Evolutionary conservation across 2,113 vertebrate species (phyloP).

Genomic region (Pterocles gutturalis): DNA sequence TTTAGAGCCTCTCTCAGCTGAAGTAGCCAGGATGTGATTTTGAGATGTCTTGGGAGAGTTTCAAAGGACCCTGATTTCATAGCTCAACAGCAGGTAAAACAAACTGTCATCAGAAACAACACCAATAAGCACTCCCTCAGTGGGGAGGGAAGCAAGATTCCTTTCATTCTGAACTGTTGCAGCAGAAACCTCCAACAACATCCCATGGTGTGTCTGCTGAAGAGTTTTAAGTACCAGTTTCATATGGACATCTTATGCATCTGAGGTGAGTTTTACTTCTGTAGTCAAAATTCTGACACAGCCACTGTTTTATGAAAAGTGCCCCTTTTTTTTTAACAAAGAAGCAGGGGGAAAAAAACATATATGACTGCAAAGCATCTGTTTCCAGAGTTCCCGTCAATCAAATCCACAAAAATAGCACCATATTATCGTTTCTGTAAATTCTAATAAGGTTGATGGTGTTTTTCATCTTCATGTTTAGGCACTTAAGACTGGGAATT

Average conservation of each 20-base stretch:
- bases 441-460: background rate
- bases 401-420: slow-evolving; percentile 7
- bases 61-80: background rate
- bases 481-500: background rate
- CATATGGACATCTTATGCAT: background rate
- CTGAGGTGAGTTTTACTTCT: background rate
- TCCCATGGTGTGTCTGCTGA: background rate
- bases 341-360: background rate
- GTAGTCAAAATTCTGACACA: background rate
- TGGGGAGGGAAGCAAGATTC: background rate
- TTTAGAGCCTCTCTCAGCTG: background rate
- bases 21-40: background rate
- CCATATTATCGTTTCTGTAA: background rate
- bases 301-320: background rate
- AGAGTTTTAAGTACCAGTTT: background rate
- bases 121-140: background rate
- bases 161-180: background rate
- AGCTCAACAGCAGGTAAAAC: background rate
- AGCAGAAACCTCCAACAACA: background rate
- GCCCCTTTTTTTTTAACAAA: background rate
- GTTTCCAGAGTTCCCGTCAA: background rate
- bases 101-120: background rate
- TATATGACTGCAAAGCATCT: background rate
- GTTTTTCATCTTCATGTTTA: slow-evolving; percentile 18
- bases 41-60: background rate